These are phyloP conservation scores for Manduca sexta DNA, from an alignment of 1,140 invertebrate species.

Conservation along the genomic window DNA sequence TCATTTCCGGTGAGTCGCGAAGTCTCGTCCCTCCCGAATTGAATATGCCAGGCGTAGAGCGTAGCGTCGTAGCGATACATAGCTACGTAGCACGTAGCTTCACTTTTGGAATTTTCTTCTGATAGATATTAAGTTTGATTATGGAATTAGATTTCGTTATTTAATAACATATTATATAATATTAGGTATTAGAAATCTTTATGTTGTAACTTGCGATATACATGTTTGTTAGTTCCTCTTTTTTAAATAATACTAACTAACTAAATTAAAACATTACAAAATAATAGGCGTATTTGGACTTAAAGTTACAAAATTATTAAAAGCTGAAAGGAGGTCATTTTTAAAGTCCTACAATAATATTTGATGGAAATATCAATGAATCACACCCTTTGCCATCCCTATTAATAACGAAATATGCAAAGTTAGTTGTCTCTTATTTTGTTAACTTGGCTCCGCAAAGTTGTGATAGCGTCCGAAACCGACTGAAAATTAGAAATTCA, in stretches of 20 bases:
- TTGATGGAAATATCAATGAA: conserved; percentile 41
- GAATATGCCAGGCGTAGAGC: conserved; percentile 23
- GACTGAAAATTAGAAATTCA: conserved; percentile 60
- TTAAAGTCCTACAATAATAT: neutral
- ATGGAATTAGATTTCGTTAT: no score
- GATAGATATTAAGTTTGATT: no score
- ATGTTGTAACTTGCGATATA: no score
- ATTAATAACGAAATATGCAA: conserved; percentile 67
- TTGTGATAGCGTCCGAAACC: conserved; percentile 37
- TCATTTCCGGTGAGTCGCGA: conserved; percentile 23
- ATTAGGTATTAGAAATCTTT: no score
- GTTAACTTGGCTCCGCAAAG: conserved; percentile 34
- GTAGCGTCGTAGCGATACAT: conserved; percentile 5
- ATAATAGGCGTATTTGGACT: no score
- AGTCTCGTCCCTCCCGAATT: conserved; percentile 27
- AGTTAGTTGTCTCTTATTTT: conserved; percentile 64
- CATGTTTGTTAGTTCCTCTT: no score
- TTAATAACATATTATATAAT: no score
- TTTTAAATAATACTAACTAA: no score
- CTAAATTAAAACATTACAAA: no score
- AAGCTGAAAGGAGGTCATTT: no score
- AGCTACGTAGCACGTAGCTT: neutral
- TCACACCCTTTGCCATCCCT: conserved; percentile 42
- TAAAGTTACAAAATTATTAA: no score
- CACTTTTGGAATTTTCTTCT: conserved; percentile 1